Evolutionary conservation across 2,113 vertebrate species (phyloP).

Genomic region (Trogon surrucura): DNA sequence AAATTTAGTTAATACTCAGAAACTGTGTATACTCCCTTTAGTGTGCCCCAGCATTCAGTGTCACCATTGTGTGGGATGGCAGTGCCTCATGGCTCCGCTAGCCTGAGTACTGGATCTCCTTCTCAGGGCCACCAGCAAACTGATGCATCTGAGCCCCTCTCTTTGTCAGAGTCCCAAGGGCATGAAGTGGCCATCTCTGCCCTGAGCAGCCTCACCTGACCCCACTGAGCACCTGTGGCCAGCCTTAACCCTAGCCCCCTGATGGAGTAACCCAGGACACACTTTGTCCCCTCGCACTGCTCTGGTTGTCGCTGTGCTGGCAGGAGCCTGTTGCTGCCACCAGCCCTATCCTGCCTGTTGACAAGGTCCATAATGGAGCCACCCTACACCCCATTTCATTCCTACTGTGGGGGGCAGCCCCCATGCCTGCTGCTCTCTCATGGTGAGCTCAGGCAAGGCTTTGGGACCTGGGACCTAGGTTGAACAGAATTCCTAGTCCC

Average conservation of each 20-base stretch:
- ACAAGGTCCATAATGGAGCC: not conserved
- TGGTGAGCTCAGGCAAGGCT: not conserved
- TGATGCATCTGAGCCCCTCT: not conserved
- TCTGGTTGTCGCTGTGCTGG: not conserved
- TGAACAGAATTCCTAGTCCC: not conserved
- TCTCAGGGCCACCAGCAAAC: not conserved
- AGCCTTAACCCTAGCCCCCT: not conserved
- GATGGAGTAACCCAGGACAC: not conserved
- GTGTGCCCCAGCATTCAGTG: not conserved
- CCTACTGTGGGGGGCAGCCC: not conserved
- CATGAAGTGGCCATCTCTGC: not conserved
- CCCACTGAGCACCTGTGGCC: not conserved
- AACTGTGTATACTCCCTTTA: not conserved
- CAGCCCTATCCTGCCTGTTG: not conserved
- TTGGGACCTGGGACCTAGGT: not conserved
- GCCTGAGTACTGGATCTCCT: not conserved
- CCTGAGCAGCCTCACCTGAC: not conserved
- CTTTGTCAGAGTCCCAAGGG: not conserved
- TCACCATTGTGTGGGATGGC: fast-evolving
- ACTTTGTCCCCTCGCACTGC: not conserved
- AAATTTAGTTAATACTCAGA: not conserved
- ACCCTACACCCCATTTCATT: too few relatives aligned
- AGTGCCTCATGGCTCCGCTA: fast-evolving
- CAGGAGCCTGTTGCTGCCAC: not conserved
- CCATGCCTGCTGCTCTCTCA: not conserved